These are phyloP conservation scores for Hermaeophaga mercurialis DNA, from an alignment of 2,888 invertebrate genomes.

Conservation along the genomic window DNA sequence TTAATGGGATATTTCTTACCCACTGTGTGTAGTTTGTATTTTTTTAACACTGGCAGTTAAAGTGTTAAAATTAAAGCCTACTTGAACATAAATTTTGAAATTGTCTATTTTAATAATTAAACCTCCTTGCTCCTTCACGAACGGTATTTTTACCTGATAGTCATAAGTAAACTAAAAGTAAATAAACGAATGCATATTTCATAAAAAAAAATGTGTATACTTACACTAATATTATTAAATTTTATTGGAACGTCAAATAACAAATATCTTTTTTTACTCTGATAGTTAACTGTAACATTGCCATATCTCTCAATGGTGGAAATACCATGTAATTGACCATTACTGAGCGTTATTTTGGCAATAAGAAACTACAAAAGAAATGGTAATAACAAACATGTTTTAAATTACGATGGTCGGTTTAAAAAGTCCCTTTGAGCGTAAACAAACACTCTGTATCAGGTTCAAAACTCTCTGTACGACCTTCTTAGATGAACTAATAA, in stretches of 20 bases:
- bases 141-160: slow-evolving; percentile 42
- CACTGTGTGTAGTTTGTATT: slow-evolving; percentile 15
- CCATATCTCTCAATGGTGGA: slow-evolving; percentile 9
- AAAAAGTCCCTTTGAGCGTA: too few relatives aligned
- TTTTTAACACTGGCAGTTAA: slow-evolving; percentile 1
- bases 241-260: slow-evolving; percentile 6
- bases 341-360: slow-evolving; percentile 2
- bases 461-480: too few relatives aligned
- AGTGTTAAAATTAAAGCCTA: not conserved
- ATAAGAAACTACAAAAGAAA: slow-evolving; percentile 21
- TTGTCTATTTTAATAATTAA: slow-evolving; percentile 5
- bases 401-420: too few relatives aligned
- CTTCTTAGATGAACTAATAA: too few relatives aligned
- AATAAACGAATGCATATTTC: not conserved
- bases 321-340: slow-evolving; percentile 14
- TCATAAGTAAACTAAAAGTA: slow-evolving; percentile 15
- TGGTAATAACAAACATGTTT: too few relatives aligned
- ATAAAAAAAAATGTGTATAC: not conserved
- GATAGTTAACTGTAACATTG: slow-evolving; percentile 8
- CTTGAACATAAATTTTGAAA: slow-evolving; percentile 14
- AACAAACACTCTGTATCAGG: too few relatives aligned
- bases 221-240: slow-evolving; percentile 10
- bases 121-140: slow-evolving; percentile 35
- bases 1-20: slow-evolving; percentile 14
- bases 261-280: not conserved